A percentile compares a stretch with the other conserved stretches of the same genome.
phyloP scores from a whole-genome alignment of 2,797 vertebrate genomes.

The Gambelia wislizenii region DNA sequence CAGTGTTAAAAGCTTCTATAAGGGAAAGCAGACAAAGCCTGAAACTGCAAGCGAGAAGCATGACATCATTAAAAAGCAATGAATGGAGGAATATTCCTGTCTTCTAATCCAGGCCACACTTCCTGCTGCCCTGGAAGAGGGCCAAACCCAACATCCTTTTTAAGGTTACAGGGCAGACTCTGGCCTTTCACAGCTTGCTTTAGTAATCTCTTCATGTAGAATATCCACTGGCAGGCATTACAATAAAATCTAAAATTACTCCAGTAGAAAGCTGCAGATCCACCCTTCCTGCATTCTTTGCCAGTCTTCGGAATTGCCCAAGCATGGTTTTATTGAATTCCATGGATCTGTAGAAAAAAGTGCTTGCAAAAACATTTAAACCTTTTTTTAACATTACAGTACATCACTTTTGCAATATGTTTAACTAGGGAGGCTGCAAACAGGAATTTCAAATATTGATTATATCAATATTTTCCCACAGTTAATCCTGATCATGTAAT shows the following conservation, averaged over 20 bases:
- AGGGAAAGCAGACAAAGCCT: slow-evolving; percentile 65
- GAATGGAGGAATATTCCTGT: slow-evolving; percentile 72
- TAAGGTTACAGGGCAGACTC: slow-evolving; percentile 85
- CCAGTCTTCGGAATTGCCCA: slow-evolving; percentile 59
- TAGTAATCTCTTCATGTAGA: slow-evolving; percentile 76
- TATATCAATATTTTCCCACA: background rate
- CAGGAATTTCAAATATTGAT: slow-evolving; percentile 24
- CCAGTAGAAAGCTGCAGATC: slow-evolving; percentile 69
- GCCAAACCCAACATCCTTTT: slow-evolving; percentile 86
- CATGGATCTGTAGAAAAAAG: slow-evolving; percentile 30
- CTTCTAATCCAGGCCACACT: slow-evolving; percentile 77
- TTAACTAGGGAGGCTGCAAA: slow-evolving; percentile 36
- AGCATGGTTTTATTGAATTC: slow-evolving; percentile 59
- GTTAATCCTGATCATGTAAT: slow-evolving; percentile 23
- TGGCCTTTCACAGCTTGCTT: slow-evolving; percentile 86
- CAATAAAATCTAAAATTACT: slow-evolving; percentile 84
- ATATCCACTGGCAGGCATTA: slow-evolving; percentile 75
- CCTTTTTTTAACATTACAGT: background rate
- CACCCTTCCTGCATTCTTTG: slow-evolving; percentile 84
- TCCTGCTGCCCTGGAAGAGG: slow-evolving; percentile 82
- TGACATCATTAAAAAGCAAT: slow-evolving; percentile 78
- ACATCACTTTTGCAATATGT: slow-evolving; percentile 7
- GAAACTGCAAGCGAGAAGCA: slow-evolving; percentile 65
- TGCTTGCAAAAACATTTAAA: slow-evolving; percentile 17
- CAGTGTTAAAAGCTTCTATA: slow-evolving; percentile 67